phyloP scores from a whole-genome alignment of 2,797 vertebrate species.

The Phoebastria nigripes region DNA sequence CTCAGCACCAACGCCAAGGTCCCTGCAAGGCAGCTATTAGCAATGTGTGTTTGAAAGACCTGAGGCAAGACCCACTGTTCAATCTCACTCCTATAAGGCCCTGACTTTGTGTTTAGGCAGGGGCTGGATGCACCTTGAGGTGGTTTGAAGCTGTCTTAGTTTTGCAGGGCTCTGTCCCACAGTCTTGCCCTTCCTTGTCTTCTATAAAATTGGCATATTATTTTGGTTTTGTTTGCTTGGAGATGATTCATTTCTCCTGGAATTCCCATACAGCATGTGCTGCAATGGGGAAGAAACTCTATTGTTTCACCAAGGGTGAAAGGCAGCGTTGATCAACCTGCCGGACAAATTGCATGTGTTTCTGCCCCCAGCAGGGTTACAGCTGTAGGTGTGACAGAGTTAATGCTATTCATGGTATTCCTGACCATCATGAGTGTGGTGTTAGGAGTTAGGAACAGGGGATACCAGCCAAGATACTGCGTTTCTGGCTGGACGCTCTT shows the following conservation, averaged over 20 bases:
- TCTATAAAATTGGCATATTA: neutral
- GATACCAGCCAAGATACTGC: neutral
- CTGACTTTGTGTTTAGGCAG: neutral
- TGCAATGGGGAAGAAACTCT: neutral
- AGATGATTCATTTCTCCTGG: neutral
- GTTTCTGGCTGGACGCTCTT: neutral
- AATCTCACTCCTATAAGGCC: rapidly evolving
- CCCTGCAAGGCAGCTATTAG: neutral
- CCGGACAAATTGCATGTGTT: neutral
- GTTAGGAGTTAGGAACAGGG: neutral
- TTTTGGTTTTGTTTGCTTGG: neutral
- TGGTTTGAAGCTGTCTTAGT: neutral
- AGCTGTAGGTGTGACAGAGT: neutral
- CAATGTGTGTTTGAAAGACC: rapidly evolving
- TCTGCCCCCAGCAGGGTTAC: neutral
- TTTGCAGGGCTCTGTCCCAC: neutral
- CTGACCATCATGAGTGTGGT: rapidly evolving
- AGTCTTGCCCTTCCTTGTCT: neutral
- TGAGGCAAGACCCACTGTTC: neutral
- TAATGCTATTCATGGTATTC: neutral
- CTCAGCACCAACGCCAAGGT: neutral
- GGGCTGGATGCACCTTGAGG: neutral
- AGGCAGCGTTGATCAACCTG: neutral
- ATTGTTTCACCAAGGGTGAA: neutral
- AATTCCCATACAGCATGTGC: neutral